Evolutionary conservation across 2,113 vertebrate genomes (phyloP).

Genomic region (Balaeniceps rex): DNA sequence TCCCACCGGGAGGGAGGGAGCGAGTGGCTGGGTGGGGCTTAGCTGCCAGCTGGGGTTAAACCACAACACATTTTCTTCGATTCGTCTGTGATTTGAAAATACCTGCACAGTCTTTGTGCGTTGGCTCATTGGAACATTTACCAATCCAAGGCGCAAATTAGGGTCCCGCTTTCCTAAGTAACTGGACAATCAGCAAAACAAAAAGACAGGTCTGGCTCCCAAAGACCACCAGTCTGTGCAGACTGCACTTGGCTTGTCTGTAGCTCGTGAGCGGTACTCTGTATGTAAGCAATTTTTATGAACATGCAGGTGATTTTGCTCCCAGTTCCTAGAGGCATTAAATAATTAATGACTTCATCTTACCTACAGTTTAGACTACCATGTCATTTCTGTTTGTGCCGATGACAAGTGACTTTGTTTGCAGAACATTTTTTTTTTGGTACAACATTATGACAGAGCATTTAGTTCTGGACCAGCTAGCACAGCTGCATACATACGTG

Average conservation of each 20-base stretch:
- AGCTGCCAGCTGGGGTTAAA: no score
- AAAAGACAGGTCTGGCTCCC: background rate
- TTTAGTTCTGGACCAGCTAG: background rate
- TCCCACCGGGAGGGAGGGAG: no score
- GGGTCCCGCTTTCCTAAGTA: background rate
- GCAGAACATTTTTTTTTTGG: background rate
- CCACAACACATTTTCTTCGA: background rate
- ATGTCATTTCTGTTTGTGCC: background rate
- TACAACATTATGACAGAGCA: background rate
- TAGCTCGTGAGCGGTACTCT: background rate
- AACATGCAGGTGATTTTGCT: background rate
- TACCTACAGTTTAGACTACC: background rate
- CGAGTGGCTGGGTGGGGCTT: no score
- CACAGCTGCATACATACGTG: background rate
- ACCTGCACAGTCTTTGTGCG: background rate
- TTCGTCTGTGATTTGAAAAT: background rate
- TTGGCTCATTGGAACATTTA: background rate
- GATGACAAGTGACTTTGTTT: background rate
- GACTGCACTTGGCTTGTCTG: background rate
- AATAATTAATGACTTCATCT: background rate
- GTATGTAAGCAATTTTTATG: background rate
- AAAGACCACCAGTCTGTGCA: background rate
- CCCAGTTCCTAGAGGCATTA: background rate
- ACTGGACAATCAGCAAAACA: background rate
- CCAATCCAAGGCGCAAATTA: fast-evolving